A percentile compares a stretch with the other conserved stretches of the same genome.
These are phyloP conservation scores for Drosophila monieri DNA, from an alignment of 2,888 invertebrate genomes.

Conservation along the genomic window DNA sequence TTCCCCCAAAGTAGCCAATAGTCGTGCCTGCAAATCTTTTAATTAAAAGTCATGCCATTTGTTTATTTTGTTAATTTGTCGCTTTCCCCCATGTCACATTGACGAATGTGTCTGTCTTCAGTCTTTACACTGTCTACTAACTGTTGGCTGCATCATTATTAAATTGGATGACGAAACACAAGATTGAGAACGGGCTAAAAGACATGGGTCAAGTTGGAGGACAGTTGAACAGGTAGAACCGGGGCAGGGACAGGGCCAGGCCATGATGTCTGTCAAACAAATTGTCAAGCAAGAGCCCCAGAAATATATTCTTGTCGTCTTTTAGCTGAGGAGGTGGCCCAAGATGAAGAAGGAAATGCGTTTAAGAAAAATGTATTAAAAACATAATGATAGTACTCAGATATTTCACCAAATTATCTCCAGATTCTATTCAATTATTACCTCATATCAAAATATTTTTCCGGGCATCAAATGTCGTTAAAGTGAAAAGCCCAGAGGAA, in stretches of 20 bases:
- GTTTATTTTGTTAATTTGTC: slow-evolving; percentile 74
- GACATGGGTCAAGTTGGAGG: slow-evolving; percentile 75
- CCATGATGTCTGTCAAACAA: slow-evolving; percentile 27
- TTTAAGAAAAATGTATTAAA: neutral
- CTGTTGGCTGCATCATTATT: slow-evolving; percentile 79
- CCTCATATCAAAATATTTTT: slow-evolving; percentile 6
- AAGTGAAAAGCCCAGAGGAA: neutral
- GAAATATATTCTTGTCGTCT: slow-evolving; percentile 13
- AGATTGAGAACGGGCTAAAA: slow-evolving; percentile 29
- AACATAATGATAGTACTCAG: no score
- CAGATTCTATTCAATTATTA: neutral
- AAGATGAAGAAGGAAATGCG: neutral
- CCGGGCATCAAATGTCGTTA: neutral
- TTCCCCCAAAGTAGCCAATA: slow-evolving; percentile 45
- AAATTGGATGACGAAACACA: slow-evolving; percentile 69
- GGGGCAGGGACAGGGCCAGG: slow-evolving; percentile 1
- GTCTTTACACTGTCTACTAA: slow-evolving; percentile 59
- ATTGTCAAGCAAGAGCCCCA: slow-evolving; percentile 4
- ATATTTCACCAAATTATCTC: neutral
- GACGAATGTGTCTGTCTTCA: slow-evolving; percentile 74
- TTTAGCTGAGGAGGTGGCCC: neutral
- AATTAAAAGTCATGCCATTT: slow-evolving; percentile 71
- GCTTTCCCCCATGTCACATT: slow-evolving; percentile 65
- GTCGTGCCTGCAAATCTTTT: slow-evolving; percentile 44
- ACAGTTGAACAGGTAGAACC: slow-evolving; percentile 29